A percentile compares a stretch with the other conserved stretches of the same genome.
Evolutionary conservation across 2,113 vertebrate genomes (phyloP).

Genomic region (Sciurus niger): DNA sequence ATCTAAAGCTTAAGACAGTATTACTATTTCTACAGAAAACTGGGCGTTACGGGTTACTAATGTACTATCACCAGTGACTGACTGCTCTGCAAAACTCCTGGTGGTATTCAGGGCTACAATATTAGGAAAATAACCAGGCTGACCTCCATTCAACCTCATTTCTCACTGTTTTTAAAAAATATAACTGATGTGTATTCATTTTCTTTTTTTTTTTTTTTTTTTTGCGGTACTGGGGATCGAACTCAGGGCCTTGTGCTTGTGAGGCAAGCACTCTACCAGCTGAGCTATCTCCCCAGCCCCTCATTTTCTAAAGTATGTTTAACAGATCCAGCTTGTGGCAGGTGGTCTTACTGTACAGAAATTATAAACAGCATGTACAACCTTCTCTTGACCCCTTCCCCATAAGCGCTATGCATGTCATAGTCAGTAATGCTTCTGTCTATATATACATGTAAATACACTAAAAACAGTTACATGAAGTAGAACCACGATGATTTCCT

Average conservation of each 20-base stretch:
- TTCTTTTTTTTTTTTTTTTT: no score
- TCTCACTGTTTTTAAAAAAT: background rate
- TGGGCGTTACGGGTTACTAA: background rate
- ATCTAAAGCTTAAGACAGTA: background rate
- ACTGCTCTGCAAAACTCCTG: slow-evolving; percentile 11
- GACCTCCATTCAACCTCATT: background rate
- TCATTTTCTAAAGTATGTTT: background rate
- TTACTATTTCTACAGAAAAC: background rate
- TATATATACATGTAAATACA: slow-evolving; percentile 42
- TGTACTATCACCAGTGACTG: background rate
- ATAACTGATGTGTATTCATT: background rate
- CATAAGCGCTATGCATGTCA: background rate
- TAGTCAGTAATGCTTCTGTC: background rate
- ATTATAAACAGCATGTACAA: slow-evolving; percentile 68
- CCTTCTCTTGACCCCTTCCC: background rate
- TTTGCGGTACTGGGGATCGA: no score
- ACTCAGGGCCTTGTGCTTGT: no score
- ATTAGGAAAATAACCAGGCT: background rate
- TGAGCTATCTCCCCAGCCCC: no score
- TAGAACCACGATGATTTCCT: slow-evolving; percentile 56
- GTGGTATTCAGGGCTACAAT: background rate
- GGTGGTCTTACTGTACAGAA: slow-evolving; percentile 56
- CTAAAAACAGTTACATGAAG: slow-evolving; percentile 62
- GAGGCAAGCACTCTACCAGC: no score
- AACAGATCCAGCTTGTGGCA: slow-evolving; percentile 67